A percentile compares a stretch with the other conserved stretches of the same genome.
These are phyloP conservation scores for Copidosoma floridanum DNA, from an alignment of 1,140 invertebrate genomes.

Conservation along the genomic window DNA sequence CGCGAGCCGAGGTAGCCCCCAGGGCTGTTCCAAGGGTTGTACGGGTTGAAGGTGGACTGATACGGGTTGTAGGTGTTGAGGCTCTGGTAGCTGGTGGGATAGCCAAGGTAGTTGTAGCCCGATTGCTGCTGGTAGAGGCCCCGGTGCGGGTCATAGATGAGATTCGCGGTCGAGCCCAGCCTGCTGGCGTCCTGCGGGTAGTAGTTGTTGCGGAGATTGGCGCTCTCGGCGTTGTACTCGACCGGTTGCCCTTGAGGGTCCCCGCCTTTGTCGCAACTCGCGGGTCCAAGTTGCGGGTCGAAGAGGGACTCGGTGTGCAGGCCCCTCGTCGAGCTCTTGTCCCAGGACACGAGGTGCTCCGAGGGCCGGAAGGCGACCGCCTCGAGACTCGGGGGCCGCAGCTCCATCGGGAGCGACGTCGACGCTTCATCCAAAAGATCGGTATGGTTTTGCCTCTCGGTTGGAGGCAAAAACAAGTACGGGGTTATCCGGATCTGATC, in stretches of 20 bases:
- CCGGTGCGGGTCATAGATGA: too few relatives aligned
- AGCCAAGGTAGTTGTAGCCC: too few relatives aligned
- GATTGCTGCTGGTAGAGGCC: too few relatives aligned
- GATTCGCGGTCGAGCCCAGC: too few relatives aligned
- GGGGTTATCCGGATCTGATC: background rate
- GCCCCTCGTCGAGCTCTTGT: background rate
- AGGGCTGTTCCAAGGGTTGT: background rate
- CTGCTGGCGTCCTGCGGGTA: too few relatives aligned
- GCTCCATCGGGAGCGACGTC: background rate
- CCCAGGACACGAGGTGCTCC: too few relatives aligned
- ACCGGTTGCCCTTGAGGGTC: too few relatives aligned
- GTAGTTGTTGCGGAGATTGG: too few relatives aligned
- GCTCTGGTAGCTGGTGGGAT: too few relatives aligned
- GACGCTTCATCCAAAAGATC: background rate
- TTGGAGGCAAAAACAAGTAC: slow-evolving; percentile 14
- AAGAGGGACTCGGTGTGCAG: background rate
- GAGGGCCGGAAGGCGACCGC: background rate
- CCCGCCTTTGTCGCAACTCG: too few relatives aligned
- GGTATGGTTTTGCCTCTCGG: too few relatives aligned
- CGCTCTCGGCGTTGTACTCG: too few relatives aligned
- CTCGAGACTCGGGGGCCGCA: background rate
- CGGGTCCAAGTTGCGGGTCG: background rate
- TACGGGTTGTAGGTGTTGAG: background rate
- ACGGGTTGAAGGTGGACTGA: background rate
- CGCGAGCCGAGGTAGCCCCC: background rate